Evolutionary conservation across 2,113 vertebrate genomes (phyloP).

Genomic region (Phyllostomus hastatus): DNA sequence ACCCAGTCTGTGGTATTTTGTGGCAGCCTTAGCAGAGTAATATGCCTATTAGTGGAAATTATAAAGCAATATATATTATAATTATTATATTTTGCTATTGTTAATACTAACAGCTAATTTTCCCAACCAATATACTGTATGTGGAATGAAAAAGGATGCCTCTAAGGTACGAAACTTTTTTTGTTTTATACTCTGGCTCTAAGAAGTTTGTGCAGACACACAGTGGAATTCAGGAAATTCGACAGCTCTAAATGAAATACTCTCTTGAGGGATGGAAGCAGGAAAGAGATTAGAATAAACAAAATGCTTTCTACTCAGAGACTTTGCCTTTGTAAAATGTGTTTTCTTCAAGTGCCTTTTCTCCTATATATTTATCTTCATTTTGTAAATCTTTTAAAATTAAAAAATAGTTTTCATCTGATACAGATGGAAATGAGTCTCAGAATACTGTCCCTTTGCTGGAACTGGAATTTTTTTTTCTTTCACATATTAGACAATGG

Average conservation of each 20-base stretch:
- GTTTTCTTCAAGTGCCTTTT: not conserved
- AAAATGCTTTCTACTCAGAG: not conserved
- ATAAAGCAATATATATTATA: not conserved
- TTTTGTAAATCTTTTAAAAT: constrained; percentile 10
- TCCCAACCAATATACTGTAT: not conserved
- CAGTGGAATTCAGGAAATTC: constrained; percentile 44
- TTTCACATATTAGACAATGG: not conserved
- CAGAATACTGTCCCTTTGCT: not conserved
- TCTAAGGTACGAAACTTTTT: not conserved
- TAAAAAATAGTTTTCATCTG: not conserved
- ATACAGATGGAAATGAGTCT: not conserved
- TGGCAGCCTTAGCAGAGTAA: not conserved
- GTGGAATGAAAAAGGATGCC: not conserved
- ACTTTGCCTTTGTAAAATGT: not conserved
- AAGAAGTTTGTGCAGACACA: constrained; percentile 18
- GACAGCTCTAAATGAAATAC: not conserved
- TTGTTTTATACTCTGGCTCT: constrained; percentile 31
- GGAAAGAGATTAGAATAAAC: constrained; percentile 15
- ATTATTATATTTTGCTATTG: not conserved
- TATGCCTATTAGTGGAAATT: not conserved
- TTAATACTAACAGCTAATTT: not conserved
- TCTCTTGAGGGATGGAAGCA: not conserved
- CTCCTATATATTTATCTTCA: not conserved
- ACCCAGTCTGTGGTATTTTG: not conserved
- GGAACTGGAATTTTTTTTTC: not conserved